A percentile compares a stretch with the other conserved stretches of the same genome.
Evolutionary conservation across 2,888 invertebrate species (phyloP).

Genomic region (Drosophila quinaria): DNA sequence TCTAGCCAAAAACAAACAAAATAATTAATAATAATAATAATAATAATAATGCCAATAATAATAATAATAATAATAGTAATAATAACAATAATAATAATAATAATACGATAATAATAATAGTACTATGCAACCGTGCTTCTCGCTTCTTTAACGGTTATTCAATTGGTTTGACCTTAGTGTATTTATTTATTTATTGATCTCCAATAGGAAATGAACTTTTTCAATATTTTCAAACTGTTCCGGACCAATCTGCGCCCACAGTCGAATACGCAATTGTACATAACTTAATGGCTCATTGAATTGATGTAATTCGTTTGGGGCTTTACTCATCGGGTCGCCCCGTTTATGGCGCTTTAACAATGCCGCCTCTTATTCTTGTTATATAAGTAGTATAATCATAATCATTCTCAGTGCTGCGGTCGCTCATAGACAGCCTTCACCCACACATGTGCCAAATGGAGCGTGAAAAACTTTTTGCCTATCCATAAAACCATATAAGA

Average conservation of each 20-base stretch:
- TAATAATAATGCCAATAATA: no score
- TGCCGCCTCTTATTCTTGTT: conserved; percentile 56
- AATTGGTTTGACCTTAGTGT: conserved; percentile 38
- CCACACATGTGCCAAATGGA: conserved; percentile 69
- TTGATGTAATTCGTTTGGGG: conserved; percentile 57
- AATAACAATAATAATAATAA: no score
- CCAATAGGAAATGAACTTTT: conserved; percentile 18
- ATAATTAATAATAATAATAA: no score
- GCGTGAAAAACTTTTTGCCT: conserved; percentile 58
- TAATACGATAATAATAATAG: no score
- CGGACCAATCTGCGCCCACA: conserved; percentile 41
- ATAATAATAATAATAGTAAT: no score
- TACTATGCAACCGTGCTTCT: no score
- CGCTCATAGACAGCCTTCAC: conserved; percentile 67
- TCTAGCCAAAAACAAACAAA: no score
- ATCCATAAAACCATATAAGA: conserved; percentile 49
- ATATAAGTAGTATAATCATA: conserved; percentile 33
- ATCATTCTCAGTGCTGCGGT: conserved; percentile 37
- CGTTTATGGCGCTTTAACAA: conserved; percentile 65
- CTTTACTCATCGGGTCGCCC: conserved; percentile 59
- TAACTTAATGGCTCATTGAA: conserved; percentile 69
- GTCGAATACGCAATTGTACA: conserved; percentile 27
- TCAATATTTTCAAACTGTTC: conserved; percentile 13
- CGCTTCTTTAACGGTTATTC: conserved; percentile 25
- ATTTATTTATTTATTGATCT: conserved; percentile 16